Base-by-base conservation (phyloP, 2,797 vertebrate species). In the Sebastes matsubarae region DNA sequence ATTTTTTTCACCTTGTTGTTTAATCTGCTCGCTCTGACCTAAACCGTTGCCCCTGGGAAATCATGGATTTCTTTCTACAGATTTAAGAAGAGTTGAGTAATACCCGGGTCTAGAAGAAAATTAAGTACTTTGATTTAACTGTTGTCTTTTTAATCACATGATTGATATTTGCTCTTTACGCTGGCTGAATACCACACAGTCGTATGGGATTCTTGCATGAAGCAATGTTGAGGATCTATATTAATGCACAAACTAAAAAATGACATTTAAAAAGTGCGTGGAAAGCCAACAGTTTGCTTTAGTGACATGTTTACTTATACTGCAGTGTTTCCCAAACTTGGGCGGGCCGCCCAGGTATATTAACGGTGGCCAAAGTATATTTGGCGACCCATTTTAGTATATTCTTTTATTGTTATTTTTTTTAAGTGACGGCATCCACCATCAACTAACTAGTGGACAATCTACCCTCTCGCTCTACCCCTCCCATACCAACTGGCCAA, bases 41-140 rank as follows among this genome's bases (percentile, higher is more conserved):
- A 27, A 64, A 75, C 64, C 67, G 58, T 74, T 50, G 71, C 88
- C 77, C 82, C 29, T 52, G 89, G 71, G 84, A 92, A 92, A 89
- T 92, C 85, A 92, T 60, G 58, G 79, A 63, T 81, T 65, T 74
- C 76, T 84, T 83, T 83, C 57, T 54, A 57, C 66, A 79, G 42
- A 69, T 79, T 77, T 72, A 57, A 79, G 83, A 79, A 79, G 55
- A 86, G 55, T 38, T 73, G 55, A 81, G 79, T 78, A 86, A 89
- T 85, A 76, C 83, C 61, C 69, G 55, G 78, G 81, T 85, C 83
- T 83, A 79, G 83, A 79, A 75, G 67, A 77, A 85, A 75, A 83
- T 70, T 46, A 80, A 89, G 80, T 72, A 71, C 73, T 81, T 79
- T 82, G 69, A 81, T 86, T 72, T 71, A 61, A n/a, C 57, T 22